Evolutionary conservation across 2,888 invertebrate genomes (phyloP).

Genomic region (Anaspis maculata): DNA sequence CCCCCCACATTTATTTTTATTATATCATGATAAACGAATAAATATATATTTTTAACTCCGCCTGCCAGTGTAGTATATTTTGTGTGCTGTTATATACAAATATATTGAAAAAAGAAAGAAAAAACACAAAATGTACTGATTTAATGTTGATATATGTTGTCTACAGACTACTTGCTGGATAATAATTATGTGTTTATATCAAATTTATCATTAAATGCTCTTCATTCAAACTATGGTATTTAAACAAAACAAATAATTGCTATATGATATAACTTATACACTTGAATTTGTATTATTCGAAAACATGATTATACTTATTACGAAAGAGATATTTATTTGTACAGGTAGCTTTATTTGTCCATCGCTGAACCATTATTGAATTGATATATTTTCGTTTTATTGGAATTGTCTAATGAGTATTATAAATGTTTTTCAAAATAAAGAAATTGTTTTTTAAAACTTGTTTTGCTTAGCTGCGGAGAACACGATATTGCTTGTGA

Average conservation of each 20-base stretch:
- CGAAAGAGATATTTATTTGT: slow-evolving; percentile 25
- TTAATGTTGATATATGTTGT: slow-evolving; percentile 42
- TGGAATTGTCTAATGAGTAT: slow-evolving; percentile 31
- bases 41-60: slow-evolving; percentile 29
- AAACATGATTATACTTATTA: slow-evolving; percentile 12
- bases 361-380: slow-evolving; percentile 30
- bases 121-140: slow-evolving; percentile 33
- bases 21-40: slow-evolving; percentile 8
- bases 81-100: slow-evolving; percentile 31
- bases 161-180: slow-evolving; percentile 32
- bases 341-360: slow-evolving; percentile 32
- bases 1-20: slow-evolving; percentile 17
- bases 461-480: too few relatives aligned
- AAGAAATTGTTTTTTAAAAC: slow-evolving; percentile 44
- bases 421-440: slow-evolving; percentile 44
- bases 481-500: too few relatives aligned
- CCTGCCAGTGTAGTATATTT: slow-evolving; percentile 35
- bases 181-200: slow-evolving; percentile 32
- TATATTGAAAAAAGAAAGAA: slow-evolving; percentile 27
- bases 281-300: too few relatives aligned
- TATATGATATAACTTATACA: too few relatives aligned
- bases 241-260: too few relatives aligned
- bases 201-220: slow-evolving; percentile 19
- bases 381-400: slow-evolving; percentile 30
- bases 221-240: slow-evolving; percentile 24